Base-by-base conservation (phyloP, 2,113 vertebrate species). In the Lasiurus borealis region DNA sequence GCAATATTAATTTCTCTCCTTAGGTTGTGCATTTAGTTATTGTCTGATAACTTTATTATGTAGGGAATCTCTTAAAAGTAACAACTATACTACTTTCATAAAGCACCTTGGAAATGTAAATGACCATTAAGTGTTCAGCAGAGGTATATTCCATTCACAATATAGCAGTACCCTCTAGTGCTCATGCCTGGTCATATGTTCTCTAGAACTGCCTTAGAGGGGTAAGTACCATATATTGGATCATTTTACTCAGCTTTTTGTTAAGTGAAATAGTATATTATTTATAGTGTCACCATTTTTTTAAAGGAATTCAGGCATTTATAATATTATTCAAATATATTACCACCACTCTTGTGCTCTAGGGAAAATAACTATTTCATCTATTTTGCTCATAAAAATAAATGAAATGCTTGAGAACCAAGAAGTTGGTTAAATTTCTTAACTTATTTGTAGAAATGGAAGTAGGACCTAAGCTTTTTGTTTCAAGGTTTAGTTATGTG, bases 251-350 rank as follows among this genome's bases (percentile, higher is more conserved):
- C 34, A 40, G 59, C 10, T 50, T 94, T 83, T 76, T 23, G 87
- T 93, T 88, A 68, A 90, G 62, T 62, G 16, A 95, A 95, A 68
- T 62, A 87, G 44, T 87, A 44, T 95, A 54, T 92, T 96, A 96
- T 91, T 96, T 64, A 93, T 89, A 83, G 21, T 2, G 77, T 72
- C 15, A 83, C 12, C 34, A 73, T 73, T 64, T 83, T 50, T 57
- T 72, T 29, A 86, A 93, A 83, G 23, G 7, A 95, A 29, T 81
- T 88, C 54, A 78, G 34, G 46, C 34, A 85, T 95, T 96, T 91
- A 36, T 40, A 92, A 50, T 94, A 92, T 46, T 90, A 62, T 88
- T 94, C 19, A 85, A 91, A 88, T 90, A 46, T 75, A 66, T 90
- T 95, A 72, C 14, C 31, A 75, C n/a, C 7, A 54, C 27, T 85